Evolutionary conservation across 2,888 invertebrate species (phyloP), one percentile per base, ranked within the genome.

Genomic region (Ichneumoninae sp.): DNA sequence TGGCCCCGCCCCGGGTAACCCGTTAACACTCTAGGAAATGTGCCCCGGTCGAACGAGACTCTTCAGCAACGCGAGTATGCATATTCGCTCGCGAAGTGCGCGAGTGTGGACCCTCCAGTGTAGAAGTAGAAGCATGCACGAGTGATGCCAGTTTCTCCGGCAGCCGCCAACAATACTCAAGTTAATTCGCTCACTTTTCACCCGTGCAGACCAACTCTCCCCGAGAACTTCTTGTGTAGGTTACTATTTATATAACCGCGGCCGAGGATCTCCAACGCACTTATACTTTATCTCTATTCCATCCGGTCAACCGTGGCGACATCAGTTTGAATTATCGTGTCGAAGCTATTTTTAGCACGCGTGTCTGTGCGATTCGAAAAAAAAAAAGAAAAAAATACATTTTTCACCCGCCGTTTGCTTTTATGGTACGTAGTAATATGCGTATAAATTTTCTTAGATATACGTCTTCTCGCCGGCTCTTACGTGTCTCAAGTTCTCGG

Each of bases 141-240:
- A 65, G 65, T 50, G 22, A 75, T 65, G 66, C 40, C 26, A 52
- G 54, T 66, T 66, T 66, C 66, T 76, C 57, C 33, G 65, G 79
- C 75, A 77, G 26, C 66, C 76, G 33, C 76, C 81, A 83, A 83
- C 83, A 83, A 83, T 81, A 83, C 81, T 76, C 73, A 57, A 81
- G 80, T 83, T 83, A 83, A 81, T 73, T 75, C 73, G 69, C 83
- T 71, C 71, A 71, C 76, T 77, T 65, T 76, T 70, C 76, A 76
- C 76, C 66, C 76, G 40, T 54, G 47, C 70, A 26, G 74, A 33
- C 13, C 50, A 70, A 44, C 68, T 77, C 68, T 77, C 44, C 65
- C 40, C 60, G 70, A 83, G 74, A 70, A 75, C 74, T 79, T 76
- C 52, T 76, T n/a, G 52, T 75, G 65, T 75, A 52, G 66, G 36